Conservation (phyloP, 1,140 invertebrate species). For the Condylostylus longicornis region DNA sequence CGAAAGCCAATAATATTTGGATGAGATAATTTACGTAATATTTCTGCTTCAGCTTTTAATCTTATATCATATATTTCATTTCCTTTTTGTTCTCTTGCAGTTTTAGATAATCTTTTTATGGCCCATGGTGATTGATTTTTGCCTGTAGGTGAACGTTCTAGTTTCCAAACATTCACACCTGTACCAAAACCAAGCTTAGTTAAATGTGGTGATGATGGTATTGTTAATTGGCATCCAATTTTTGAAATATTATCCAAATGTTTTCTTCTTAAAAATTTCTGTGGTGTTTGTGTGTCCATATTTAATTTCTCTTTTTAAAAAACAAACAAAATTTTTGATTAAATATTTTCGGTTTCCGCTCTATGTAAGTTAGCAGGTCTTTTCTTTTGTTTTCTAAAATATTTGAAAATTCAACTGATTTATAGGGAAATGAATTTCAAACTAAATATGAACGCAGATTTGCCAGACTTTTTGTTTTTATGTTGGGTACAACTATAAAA, state of each 20-base stretch:
- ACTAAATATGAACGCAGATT: too few relatives aligned
- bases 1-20: constrained; percentile 73
- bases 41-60: constrained; percentile 51
- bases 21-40: constrained; percentile 46
- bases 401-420: too few relatives aligned
- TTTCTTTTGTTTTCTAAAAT: too few relatives aligned
- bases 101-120: constrained; percentile 46
- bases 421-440: too few relatives aligned
- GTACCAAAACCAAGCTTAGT: constrained; percentile 25
- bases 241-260: constrained; percentile 22
- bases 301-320: too few relatives aligned
- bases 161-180: constrained; percentile 62
- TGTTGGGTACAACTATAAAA: too few relatives aligned
- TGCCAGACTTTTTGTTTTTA: too few relatives aligned
- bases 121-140: constrained; percentile 64
- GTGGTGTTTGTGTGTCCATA: too few relatives aligned
- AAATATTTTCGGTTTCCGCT: too few relatives aligned
- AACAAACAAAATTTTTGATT: too few relatives aligned
- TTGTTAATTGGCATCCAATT: constrained; percentile 21
- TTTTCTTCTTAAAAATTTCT: constrained; percentile 18
- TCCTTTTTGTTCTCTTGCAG: constrained; percentile 13
- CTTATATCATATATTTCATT: constrained; percentile 35
- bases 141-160: constrained; percentile 53
- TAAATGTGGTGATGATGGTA: constrained; percentile 25
- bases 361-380: too few relatives aligned